Percentiles rank a stretch among this genome's conserved stretches.
These are phyloP conservation scores for Sinotaia quadrata DNA, from an alignment of 2,888 invertebrate species.

Conservation along the genomic window DNA sequence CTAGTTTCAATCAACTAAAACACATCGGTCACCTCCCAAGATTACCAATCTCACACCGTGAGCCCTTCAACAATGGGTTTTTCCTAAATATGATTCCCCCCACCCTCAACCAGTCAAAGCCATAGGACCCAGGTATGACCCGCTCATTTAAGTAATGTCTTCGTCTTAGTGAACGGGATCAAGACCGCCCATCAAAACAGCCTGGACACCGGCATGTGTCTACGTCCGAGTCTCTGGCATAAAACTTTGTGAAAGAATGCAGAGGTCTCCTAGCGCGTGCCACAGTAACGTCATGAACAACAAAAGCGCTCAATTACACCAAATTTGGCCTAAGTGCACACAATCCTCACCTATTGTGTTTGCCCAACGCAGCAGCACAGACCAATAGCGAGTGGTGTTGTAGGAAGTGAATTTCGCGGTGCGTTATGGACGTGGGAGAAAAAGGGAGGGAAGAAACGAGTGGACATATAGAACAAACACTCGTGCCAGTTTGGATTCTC, in stretches of 20 bases:
- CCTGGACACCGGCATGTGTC: constrained; percentile 1
- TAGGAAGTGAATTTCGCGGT: constrained; percentile 10
- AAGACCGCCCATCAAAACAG: constrained; percentile 2
- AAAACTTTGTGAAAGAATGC: constrained; percentile 20
- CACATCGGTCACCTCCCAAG: not conserved
- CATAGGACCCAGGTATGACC: too few relatives aligned
- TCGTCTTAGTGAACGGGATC: not conserved
- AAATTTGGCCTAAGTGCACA: constrained; percentile 21
- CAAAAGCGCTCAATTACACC: constrained; percentile 24
- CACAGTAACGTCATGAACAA: not conserved
- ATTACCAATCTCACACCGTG: not conserved
- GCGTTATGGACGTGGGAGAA: constrained; percentile 6
- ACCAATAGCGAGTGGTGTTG: not conserved
- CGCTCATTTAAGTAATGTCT: not conserved
- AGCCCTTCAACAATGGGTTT: not conserved
- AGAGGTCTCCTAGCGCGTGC: not conserved
- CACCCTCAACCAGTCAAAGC: not conserved
- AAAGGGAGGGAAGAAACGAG: not conserved
- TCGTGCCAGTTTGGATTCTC: not conserved
- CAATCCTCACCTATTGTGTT: not conserved
- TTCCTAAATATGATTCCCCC: too few relatives aligned
- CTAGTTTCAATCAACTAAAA: constrained; percentile 18
- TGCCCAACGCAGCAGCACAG: not conserved
- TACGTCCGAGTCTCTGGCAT: not conserved
- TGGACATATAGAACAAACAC: not conserved